Evolutionary conservation across 2,797 vertebrate genomes (phyloP).

Genomic region (Podarcis lilfordi): DNA sequence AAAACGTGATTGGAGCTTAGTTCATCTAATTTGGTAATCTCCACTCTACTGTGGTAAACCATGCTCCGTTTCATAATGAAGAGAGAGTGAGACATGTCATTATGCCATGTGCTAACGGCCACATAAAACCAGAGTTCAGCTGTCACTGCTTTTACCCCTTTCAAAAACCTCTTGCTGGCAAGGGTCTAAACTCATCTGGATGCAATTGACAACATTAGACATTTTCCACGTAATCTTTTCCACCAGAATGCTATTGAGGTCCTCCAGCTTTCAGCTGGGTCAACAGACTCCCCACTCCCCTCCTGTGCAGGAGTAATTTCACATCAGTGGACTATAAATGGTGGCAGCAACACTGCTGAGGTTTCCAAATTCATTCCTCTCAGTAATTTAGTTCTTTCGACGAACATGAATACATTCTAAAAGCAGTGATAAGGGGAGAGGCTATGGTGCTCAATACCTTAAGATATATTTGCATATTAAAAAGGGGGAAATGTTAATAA

Average conservation of each 20-base stretch:
- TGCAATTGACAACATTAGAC: slow-evolving; percentile 52
- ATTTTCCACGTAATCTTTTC: slow-evolving; percentile 7
- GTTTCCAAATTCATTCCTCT: background rate
- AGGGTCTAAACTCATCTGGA: slow-evolving; percentile 52
- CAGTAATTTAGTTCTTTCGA: background rate
- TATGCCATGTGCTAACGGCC: slow-evolving; percentile 54
- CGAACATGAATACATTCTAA: background rate
- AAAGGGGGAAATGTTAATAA: background rate
- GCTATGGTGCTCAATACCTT: background rate
- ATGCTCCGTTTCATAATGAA: slow-evolving; percentile 49
- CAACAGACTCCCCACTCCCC: background rate
- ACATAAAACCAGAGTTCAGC: slow-evolving; percentile 52
- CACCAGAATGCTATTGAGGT: background rate
- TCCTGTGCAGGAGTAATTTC: slow-evolving; percentile 37
- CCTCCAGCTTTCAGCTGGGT: slow-evolving; percentile 24
- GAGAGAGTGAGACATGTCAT: slow-evolving; percentile 37
- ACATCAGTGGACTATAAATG: background rate
- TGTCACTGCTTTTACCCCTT: slow-evolving; percentile 37
- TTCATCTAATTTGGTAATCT: slow-evolving; percentile 55
- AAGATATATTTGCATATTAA: background rate
- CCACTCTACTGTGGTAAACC: slow-evolving; percentile 2
- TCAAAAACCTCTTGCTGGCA: slow-evolving; percentile 38
- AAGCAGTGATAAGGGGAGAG: background rate
- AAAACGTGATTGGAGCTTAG: slow-evolving; percentile 46
- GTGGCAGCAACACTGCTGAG: background rate